A percentile compares a stretch with the other conserved stretches of the same genome.
These are phyloP conservation scores for Trachelus tabidus DNA, from an alignment of 2,888 invertebrate genomes.

Conservation along the genomic window DNA sequence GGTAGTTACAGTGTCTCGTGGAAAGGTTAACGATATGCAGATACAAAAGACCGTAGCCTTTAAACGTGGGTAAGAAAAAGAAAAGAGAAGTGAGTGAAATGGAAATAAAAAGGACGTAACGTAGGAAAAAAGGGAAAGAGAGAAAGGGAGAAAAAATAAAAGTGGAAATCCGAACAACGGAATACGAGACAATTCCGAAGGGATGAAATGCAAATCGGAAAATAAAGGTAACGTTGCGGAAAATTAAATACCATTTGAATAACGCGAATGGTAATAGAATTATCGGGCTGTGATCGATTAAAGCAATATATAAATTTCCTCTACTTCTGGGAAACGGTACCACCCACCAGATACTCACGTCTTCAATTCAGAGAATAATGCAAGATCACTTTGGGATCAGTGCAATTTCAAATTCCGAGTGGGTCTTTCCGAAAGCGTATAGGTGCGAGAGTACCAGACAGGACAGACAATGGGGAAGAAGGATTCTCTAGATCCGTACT, in stretches of 20 bases:
- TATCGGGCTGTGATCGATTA: slow-evolving; percentile 54
- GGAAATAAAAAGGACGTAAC: slow-evolving; percentile 26
- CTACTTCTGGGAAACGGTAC: too few relatives aligned
- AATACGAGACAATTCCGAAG: slow-evolving; percentile 48
- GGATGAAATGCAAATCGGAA: slow-evolving; percentile 62
- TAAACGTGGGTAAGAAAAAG: slow-evolving; percentile 41
- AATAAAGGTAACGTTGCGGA: slow-evolving; percentile 60
- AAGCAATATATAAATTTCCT: slow-evolving; percentile 34
- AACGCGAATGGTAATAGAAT: slow-evolving; percentile 56
- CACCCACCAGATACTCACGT: too few relatives aligned
- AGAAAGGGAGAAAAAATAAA: slow-evolving; percentile 13
- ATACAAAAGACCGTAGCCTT: slow-evolving; percentile 51
- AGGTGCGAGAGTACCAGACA: too few relatives aligned
- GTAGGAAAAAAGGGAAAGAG: slow-evolving; percentile 24
- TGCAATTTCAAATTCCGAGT: too few relatives aligned
- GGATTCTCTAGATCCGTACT: too few relatives aligned
- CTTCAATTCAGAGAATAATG: too few relatives aligned
- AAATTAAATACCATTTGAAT: slow-evolving; percentile 64
- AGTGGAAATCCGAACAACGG: slow-evolving; percentile 25
- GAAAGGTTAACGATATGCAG: slow-evolving; percentile 60
- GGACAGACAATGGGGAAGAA: too few relatives aligned
- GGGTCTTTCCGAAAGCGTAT: too few relatives aligned
- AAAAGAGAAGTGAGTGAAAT: slow-evolving; percentile 29
- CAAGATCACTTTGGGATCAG: too few relatives aligned
- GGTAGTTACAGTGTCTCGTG: slow-evolving; percentile 23